Percentiles rank a stretch among this genome's conserved stretches.
Conservation (phyloP, 2,797 vertebrate genomes). For the Danio aesculapii region DNA sequence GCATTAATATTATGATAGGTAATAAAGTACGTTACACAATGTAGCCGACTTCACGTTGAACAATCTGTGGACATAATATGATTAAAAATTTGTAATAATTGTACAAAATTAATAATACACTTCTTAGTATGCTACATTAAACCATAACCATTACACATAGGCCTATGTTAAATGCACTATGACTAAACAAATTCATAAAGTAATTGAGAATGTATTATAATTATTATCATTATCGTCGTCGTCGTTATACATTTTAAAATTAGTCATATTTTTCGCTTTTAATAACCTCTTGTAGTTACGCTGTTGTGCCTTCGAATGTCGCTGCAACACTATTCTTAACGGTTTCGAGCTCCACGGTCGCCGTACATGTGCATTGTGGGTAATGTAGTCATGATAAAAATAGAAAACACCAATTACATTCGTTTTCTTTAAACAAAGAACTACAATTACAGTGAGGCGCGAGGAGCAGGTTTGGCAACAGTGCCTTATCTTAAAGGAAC, state of each 20-base stretch:
- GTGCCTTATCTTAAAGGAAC: slow-evolving; percentile 59
- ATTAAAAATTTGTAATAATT: background rate
- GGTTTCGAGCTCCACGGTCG: background rate
- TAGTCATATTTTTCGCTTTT: background rate
- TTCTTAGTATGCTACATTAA: background rate
- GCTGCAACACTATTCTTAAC: background rate
- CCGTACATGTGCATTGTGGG: slow-evolving; percentile 46
- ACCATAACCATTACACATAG: background rate
- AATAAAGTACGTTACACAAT: slow-evolving; percentile 73
- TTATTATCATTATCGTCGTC: too few relatives aligned
- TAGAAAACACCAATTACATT: background rate
- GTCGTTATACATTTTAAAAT: too few relatives aligned
- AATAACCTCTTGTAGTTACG: background rate
- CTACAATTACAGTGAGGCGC: slow-evolving; percentile 62
- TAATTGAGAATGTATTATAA: too few relatives aligned
- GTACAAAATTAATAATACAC: background rate
- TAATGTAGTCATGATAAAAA: slow-evolving; percentile 54
- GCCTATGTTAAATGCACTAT: background rate
- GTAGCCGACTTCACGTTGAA: slow-evolving; percentile 80
- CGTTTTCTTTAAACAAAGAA: slow-evolving; percentile 34
- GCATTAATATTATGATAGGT: slow-evolving; percentile 66
- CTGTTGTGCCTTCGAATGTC: background rate
- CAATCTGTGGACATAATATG: slow-evolving; percentile 68
- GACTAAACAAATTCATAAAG: too few relatives aligned
- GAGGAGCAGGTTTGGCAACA: slow-evolving; percentile 33